Conservation (phyloP, 2,888 invertebrate genomes). For the Scaptomyza parva region DNA sequence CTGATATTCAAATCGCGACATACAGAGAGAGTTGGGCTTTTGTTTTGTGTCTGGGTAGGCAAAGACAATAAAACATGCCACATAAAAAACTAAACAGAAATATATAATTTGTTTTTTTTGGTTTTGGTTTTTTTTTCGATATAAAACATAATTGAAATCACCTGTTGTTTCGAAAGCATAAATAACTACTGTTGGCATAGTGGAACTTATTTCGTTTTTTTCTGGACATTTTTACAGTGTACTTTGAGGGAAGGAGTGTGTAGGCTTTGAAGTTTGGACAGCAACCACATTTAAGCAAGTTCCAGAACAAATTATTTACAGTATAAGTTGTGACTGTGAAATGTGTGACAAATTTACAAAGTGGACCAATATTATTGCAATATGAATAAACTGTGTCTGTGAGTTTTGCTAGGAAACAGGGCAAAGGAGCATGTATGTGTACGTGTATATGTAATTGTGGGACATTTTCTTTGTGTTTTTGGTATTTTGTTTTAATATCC, state of each 20-base stretch:
- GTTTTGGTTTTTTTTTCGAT: conserved; percentile 20
- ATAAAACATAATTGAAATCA: conserved; percentile 67
- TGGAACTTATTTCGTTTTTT: conserved; percentile 50
- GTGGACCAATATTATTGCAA: conserved; percentile 2
- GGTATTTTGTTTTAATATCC: conserved; percentile 90
- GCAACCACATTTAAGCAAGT: conserved; percentile 49
- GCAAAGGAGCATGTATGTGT: conserved; percentile 2
- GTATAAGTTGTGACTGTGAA: conserved; percentile 61
- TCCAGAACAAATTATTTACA: conserved; percentile 74
- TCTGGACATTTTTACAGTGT: conserved; percentile 70
- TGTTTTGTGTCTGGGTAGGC: conserved; percentile 61
- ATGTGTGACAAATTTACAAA: conserved; percentile 29
- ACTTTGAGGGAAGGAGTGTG: background rate
- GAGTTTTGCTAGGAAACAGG: conserved; percentile 9
- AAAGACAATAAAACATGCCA: conserved; percentile 72
- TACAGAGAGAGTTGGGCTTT: conserved; percentile 34
- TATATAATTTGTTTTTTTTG: background rate
- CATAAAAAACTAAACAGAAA: conserved; percentile 60
- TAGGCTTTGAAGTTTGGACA: conserved; percentile 21
- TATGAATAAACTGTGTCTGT: conserved; percentile 11
- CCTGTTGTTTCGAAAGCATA: conserved; percentile 74
- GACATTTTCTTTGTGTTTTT: conserved; percentile 29
- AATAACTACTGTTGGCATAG: conserved; percentile 74
- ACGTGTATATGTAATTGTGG: conserved; percentile 13
- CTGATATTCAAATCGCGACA: conserved; percentile 19